Evolutionary conservation across 1,140 invertebrate genomes (phyloP).

Genomic region (Eupeodes corollae): DNA sequence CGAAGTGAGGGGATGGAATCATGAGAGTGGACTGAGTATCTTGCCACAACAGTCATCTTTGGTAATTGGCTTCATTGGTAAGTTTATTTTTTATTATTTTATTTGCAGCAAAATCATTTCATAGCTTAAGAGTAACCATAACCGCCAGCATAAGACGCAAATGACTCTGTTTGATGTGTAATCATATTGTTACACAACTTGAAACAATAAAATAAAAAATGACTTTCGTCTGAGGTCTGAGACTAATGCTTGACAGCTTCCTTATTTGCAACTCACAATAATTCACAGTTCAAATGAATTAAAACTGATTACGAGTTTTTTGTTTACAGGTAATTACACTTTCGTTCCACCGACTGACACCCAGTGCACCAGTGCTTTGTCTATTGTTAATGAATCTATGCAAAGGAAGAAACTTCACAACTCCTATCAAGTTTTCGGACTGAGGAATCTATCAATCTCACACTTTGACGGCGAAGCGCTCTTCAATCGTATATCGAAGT

Average conservation of each 20-base stretch:
- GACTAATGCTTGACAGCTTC: no score
- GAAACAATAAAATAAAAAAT: no score
- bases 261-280: no score
- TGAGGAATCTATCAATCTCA: slow-evolving; percentile 9
- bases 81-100: not conserved
- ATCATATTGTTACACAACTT: no score
- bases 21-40: slow-evolving; percentile 11
- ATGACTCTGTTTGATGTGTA: no score
- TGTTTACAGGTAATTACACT: slow-evolving; percentile 23
- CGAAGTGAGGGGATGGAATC: slow-evolving; percentile 26
- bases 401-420: slow-evolving; percentile 13
- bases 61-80: slow-evolving; percentile 18
- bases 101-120: no score
- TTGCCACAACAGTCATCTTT: slow-evolving; percentile 16
- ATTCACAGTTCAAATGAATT: no score
- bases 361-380: slow-evolving; percentile 14
- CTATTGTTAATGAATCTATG: slow-evolving; percentile 23
- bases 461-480: slow-evolving; percentile 8
- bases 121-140: not conserved
- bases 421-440: slow-evolving; percentile 12
- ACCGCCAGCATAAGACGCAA: no score
- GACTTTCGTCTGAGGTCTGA: no score
- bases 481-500: slow-evolving; percentile 12
- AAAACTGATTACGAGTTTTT: not conserved
- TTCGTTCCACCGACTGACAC: slow-evolving; percentile 9